Evolutionary conservation across 2,888 invertebrate genomes (phyloP).

Genomic region (Scaptomyza polygonia): DNA sequence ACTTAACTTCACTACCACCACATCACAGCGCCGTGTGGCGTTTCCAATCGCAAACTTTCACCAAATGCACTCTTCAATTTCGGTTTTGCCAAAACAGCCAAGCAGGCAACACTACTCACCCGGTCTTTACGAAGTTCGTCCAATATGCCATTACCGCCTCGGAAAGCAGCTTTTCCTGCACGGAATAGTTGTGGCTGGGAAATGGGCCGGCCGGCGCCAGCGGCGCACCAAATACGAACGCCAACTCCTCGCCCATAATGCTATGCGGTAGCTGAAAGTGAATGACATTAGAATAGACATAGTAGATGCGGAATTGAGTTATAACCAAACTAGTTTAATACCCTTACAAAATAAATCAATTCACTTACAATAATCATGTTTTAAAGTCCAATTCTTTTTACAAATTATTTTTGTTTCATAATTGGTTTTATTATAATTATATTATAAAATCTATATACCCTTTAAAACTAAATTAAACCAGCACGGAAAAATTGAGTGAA

Average conservation of each 20-base stretch:
- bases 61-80: conserved; percentile 68
- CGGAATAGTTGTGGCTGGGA: conserved; percentile 89
- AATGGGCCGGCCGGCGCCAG: conserved; percentile 90
- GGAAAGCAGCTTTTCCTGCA: conserved; percentile 91
- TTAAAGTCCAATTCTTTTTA: too few relatives aligned
- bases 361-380: too few relatives aligned
- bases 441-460: conserved; percentile 20
- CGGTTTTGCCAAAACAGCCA: conserved; percentile 26
- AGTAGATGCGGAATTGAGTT: background rate
- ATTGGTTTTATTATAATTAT: too few relatives aligned
- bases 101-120: conserved; percentile 86
- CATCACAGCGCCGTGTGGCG: background rate
- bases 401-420: too few relatives aligned
- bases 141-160: conserved; percentile 95
- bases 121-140: conserved; percentile 95
- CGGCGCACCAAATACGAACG: conserved; percentile 94
- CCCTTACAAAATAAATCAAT: conserved; percentile 14
- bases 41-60: conserved; percentile 59
- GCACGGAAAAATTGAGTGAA: conserved; percentile 29
- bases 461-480: conserved; percentile 1
- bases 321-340: conserved; percentile 14
- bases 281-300: conserved; percentile 7
- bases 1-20: background rate
- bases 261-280: conserved; percentile 88
- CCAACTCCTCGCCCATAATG: conserved; percentile 93